These are phyloP conservation scores for Heteromurus nitidus DNA, from an alignment of 2,888 invertebrate genomes.

Conservation along the genomic window DNA sequence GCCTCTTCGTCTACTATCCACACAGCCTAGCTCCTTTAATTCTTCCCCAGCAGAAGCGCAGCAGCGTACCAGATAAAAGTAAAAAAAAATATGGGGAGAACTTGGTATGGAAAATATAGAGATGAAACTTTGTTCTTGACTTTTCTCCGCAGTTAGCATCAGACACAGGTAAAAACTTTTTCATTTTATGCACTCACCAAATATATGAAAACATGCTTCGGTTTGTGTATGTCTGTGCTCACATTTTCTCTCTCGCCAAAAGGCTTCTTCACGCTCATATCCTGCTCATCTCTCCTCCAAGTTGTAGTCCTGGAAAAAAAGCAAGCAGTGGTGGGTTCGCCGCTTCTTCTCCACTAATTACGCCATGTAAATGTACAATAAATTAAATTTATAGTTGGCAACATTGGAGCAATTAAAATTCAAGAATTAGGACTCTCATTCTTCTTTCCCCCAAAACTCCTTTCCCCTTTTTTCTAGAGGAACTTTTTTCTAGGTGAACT, in stretches of 20 bases:
- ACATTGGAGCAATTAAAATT: conserved; percentile 57
- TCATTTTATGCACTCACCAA: neutral
- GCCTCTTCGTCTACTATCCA: neutral
- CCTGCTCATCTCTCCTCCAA: neutral
- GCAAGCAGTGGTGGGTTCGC: conserved; percentile 28
- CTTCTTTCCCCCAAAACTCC: neutral
- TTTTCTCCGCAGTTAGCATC: too few species aligned
- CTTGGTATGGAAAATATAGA: too few species aligned
- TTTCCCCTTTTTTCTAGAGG: neutral
- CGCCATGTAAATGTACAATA: conserved; percentile 59
- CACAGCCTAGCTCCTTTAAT: neutral
- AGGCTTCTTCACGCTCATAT: neutral
- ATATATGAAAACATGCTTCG: neutral
- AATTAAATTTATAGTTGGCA: conserved; percentile 60
- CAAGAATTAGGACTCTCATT: conserved; percentile 44
- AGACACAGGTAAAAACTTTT: neutral
- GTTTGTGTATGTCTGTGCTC: conserved; percentile 1
- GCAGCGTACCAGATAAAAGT: neutral
- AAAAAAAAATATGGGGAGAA: conserved; percentile 1
- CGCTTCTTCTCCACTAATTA: conserved; percentile 50
- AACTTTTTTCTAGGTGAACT: conserved; percentile 33
- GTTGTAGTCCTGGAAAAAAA: neutral
- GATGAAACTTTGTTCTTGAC: too few species aligned
- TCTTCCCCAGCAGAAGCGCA: conserved; percentile 4
- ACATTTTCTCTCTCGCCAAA: conserved; percentile 1